Evolutionary conservation across 1,140 invertebrate species (phyloP).

Genomic region (Danaus plexippus): DNA sequence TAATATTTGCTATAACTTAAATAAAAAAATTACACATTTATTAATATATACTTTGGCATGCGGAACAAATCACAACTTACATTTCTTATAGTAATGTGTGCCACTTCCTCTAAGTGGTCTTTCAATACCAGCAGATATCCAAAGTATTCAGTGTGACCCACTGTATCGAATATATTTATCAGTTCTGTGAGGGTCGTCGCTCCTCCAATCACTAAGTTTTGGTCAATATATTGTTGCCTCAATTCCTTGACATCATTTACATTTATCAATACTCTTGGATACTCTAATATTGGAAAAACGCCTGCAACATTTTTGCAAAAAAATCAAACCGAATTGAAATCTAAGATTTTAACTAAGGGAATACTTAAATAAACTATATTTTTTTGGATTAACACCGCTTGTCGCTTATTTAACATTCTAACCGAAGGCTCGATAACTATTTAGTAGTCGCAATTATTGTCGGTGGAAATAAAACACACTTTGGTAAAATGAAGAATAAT

Average conservation of each 20-base stretch:
- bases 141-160: constrained; percentile 59
- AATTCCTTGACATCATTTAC: constrained; percentile 78
- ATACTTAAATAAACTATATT: neutral
- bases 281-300: constrained; percentile 75
- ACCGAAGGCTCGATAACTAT: too few relatives aligned
- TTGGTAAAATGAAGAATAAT: too few relatives aligned
- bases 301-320: constrained; percentile 71
- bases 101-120: constrained; percentile 76
- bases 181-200: constrained; percentile 75
- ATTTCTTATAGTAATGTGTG: constrained; percentile 80
- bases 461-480: too few relatives aligned
- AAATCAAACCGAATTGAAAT: neutral
- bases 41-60: too few relatives aligned
- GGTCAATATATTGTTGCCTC: constrained; percentile 64
- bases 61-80: constrained; percentile 72
- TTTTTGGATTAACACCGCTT: neutral
- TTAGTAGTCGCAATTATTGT: too few relatives aligned
- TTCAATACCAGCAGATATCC: constrained; percentile 53
- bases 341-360: neutral
- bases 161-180: constrained; percentile 74
- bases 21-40: too few relatives aligned
- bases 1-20: too few relatives aligned
- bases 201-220: constrained; percentile 74
- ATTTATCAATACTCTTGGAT: constrained; percentile 78
- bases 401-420: too few relatives aligned